A percentile compares a stretch with the other conserved stretches of the same genome.
Conservation (phyloP, 2,888 invertebrate species). For the Dyspetes luteomarginatus region DNA sequence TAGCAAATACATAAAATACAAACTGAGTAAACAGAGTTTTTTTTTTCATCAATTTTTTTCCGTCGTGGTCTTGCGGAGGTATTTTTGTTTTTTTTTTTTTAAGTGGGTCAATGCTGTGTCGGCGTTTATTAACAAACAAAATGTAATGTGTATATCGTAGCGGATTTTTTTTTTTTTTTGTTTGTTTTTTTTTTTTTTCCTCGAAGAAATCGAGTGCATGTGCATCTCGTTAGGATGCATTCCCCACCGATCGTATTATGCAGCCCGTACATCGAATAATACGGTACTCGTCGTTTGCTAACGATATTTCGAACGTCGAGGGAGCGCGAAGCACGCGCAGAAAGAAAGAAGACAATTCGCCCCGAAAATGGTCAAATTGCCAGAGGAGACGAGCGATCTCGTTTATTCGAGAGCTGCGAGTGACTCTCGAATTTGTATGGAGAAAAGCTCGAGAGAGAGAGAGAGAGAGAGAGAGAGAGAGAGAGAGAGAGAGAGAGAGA, state of each 20-base stretch:
- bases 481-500: no score
- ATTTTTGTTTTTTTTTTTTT: no score
- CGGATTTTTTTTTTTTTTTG: no score
- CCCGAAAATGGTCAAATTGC: constrained; percentile 28
- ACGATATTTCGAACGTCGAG: constrained; percentile 1
- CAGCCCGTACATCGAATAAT: neutral
- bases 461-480: no score
- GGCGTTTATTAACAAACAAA: constrained; percentile 26
- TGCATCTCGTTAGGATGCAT: constrained; percentile 16
- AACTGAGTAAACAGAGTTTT: constrained; percentile 10
- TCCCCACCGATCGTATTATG: constrained; percentile 1
- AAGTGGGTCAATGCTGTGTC: constrained; percentile 54
- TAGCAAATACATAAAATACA: constrained; percentile 1
- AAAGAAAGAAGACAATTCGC: constrained; percentile 22
- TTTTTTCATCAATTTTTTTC: neutral
- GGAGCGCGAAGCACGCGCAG: neutral
- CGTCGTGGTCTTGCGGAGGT: constrained; percentile 9
- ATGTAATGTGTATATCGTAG: neutral
- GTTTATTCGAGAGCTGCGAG: neutral
- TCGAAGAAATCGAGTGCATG: neutral
- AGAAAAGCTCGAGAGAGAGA: neutral
- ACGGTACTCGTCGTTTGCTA: constrained; percentile 20
- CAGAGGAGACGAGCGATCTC: constrained; percentile 35
- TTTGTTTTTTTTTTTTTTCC: constrained; percentile 12
- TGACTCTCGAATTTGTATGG: neutral